Conservation (phyloP, 2,113 vertebrate species). For the Microtus pennsylvanicus region DNA sequence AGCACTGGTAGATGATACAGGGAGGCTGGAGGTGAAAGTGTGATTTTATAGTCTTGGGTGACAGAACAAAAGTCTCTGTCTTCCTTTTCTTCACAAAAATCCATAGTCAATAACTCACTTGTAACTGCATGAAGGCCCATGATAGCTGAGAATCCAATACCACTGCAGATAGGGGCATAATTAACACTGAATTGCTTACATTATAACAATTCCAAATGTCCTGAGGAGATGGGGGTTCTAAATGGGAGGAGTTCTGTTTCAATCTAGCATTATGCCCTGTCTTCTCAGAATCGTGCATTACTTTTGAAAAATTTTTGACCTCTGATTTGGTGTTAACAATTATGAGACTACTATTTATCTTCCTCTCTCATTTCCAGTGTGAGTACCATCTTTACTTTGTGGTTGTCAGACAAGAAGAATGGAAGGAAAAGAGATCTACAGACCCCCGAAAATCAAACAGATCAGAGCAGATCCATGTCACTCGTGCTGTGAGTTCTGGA, state of each 20-base stretch:
- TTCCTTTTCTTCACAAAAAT: constrained; percentile 70
- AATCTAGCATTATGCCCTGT: neutral
- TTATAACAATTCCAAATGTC: constrained; percentile 41
- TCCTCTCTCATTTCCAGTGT: neutral
- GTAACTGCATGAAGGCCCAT: constrained; percentile 53
- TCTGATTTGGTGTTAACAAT: neutral
- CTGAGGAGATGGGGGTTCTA: neutral
- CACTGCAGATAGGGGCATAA: constrained; percentile 48
- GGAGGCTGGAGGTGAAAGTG: constrained; percentile 55
- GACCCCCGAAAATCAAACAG: neutral
- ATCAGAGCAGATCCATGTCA: neutral
- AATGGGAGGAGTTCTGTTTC: constrained; percentile 4
- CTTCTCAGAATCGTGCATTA: neutral
- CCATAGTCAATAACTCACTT: constrained; percentile 62
- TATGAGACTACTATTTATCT: neutral
- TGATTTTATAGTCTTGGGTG: constrained; percentile 39
- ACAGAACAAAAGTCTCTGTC: constrained; percentile 56
- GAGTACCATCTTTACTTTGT: neutral
- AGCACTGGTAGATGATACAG: constrained; percentile 5
- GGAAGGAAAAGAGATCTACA: neutral
- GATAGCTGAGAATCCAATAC: constrained; percentile 70
- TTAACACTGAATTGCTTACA: constrained; percentile 13
- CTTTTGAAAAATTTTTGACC: neutral
- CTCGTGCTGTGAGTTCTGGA: neutral
- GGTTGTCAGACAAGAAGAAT: neutral